A percentile compares a stretch with the other conserved stretches of the same genome.
These are phyloP conservation scores for Simalia tracyae DNA, from an alignment of 2,797 vertebrate species.

Conservation along the genomic window DNA sequence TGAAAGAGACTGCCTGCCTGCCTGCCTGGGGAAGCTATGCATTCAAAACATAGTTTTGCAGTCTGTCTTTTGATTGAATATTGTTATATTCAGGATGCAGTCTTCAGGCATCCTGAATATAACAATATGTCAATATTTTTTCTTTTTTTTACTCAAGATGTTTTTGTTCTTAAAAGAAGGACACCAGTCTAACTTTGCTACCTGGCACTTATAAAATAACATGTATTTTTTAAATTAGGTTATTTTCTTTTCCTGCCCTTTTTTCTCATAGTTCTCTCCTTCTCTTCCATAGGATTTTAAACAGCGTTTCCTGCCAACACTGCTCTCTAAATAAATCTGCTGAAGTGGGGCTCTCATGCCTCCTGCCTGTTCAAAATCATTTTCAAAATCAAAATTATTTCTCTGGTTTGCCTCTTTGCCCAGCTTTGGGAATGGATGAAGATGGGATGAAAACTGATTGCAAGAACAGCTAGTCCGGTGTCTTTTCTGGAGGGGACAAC, in stretches of 20 bases:
- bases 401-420: too few species aligned
- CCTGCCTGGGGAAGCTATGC: too few species aligned
- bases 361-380: background rate
- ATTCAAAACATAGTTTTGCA: background rate
- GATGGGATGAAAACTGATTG: background rate
- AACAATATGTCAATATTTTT: background rate
- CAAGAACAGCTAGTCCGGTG: background rate
- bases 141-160: background rate
- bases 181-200: background rate
- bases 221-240: background rate
- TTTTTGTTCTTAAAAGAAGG: background rate
- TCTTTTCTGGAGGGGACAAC: background rate
- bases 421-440: background rate
- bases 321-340: background rate
- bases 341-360: background rate
- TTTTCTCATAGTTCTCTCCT: too few species aligned
- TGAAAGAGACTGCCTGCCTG: background rate
- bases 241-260: background rate
- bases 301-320: background rate
- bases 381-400: background rate
- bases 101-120: background rate
- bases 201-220: background rate
- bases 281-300: too few species aligned
- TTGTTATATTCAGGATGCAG: too few species aligned
- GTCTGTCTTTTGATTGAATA: too few species aligned